Base-by-base conservation (phyloP, 2,888 invertebrate genomes). In the Microplitis manilae region DNA sequence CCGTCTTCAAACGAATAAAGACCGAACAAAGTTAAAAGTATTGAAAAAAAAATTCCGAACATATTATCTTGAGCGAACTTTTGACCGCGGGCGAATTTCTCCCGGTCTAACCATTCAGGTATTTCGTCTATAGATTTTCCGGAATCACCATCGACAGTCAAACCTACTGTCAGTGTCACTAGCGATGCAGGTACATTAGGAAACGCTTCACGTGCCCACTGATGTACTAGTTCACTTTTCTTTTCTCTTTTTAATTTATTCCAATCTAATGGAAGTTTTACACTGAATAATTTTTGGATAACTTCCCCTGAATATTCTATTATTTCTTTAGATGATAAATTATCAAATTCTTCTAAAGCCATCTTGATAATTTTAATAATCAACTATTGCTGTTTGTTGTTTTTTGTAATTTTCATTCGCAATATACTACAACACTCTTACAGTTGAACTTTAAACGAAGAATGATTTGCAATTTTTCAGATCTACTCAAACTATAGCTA, bases 21-120 rank as follows among this genome's bases (percentile, higher is more conserved):
- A 50, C 85, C 79, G 6, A 90, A 84, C 13, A 92, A 84, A 0
- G 91, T 90, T 5, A 90, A 76, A 70, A 91, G 77, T 83, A 91
- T 87, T 0, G 90, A 86, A 59, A 87, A 86, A 7, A 83, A 81
- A 1, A 91, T 79, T 0, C 87, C 88, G 64, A 87, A 85, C 7
- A 88, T 79, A 81, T 92, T 83, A 20, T 90, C 87, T 59, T 80
- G 80, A 7, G 91, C 91, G 80, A 92, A 91, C 30, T 86, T 81
- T 79, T 91, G 91, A 1, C 92, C 92, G 7, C 90, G 85, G 38
- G 86, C 81, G 79, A 91, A 91, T 71, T 90, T 90, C 0, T 89
- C 89, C 73, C 86, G 81, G 81, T 91, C 90, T 40, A 91, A 81
- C 90, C 91, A 91, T 2, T 86, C 83, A 1, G 91, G 91, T 67